These are phyloP conservation scores for Chaetops frenatus DNA, from an alignment of 2,113 vertebrate species.

Conservation along the genomic window DNA sequence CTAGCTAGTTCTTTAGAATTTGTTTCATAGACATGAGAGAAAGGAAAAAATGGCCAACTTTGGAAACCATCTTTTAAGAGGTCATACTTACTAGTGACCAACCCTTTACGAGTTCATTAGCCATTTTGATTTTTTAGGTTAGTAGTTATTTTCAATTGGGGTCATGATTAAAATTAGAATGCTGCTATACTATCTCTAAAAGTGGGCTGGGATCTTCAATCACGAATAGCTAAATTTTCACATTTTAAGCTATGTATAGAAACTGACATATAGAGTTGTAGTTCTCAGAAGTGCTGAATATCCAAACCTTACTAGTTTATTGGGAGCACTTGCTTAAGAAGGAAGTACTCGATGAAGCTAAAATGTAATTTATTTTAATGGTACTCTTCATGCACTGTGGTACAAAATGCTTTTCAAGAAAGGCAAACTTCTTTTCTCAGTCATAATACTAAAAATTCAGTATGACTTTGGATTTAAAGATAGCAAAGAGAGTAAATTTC, in stretches of 20 bases:
- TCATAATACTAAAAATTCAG: background rate
- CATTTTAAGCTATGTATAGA: background rate
- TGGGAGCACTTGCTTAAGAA: background rate
- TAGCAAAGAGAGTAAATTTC: background rate
- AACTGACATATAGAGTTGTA: background rate
- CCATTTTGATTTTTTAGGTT: background rate
- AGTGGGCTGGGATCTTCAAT: background rate
- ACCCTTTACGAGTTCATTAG: background rate
- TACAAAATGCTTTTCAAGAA: slow-evolving; percentile 18
- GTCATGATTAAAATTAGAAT: background rate
- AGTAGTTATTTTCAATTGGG: background rate
- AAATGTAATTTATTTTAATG: slow-evolving; percentile 1
- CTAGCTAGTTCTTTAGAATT: background rate
- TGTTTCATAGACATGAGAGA: background rate
- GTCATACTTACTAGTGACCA: background rate
- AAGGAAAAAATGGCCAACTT: background rate
- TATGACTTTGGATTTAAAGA: background rate
- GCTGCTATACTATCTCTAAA: background rate
- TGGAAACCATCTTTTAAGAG: background rate
- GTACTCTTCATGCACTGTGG: background rate
- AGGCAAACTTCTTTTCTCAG: background rate
- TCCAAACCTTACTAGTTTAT: background rate
- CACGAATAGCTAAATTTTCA: background rate
- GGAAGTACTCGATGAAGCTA: background rate
- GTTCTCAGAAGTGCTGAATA: background rate